These are phyloP conservation scores for Danionella cerebrum DNA, from an alignment of 2,113 vertebrate genomes.

Conservation along the genomic window DNA sequence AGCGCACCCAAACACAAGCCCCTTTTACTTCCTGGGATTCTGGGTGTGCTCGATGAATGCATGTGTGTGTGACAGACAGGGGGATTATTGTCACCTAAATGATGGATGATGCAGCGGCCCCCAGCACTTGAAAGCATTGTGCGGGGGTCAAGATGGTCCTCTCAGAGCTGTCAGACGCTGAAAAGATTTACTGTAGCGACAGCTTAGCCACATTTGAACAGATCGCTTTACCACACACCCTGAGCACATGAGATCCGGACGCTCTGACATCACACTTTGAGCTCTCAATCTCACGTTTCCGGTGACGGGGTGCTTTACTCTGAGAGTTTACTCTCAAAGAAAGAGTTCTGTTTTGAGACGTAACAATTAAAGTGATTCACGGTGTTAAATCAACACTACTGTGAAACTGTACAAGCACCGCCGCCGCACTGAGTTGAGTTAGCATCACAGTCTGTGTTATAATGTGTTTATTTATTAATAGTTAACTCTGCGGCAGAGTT, in stretches of 20 bases:
- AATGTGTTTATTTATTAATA: too few relatives aligned
- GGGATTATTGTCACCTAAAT: slow-evolving; percentile 58
- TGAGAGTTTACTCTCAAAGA: too few relatives aligned
- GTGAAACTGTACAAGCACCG: too few relatives aligned
- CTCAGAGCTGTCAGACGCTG: slow-evolving; percentile 46
- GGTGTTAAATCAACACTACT: too few relatives aligned
- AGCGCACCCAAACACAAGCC: neutral
- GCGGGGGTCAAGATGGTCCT: slow-evolving; percentile 55
- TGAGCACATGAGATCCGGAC: slow-evolving; percentile 2
- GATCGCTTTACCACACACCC: slow-evolving; percentile 27
- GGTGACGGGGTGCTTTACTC: too few relatives aligned
- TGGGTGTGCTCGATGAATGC: slow-evolving; percentile 9
- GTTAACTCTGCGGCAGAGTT: too few relatives aligned
- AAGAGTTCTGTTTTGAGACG: too few relatives aligned
- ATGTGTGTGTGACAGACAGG: slow-evolving; percentile 44
- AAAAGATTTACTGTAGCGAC: slow-evolving; percentile 57
- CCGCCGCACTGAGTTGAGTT: too few relatives aligned
- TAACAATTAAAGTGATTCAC: too few relatives aligned
- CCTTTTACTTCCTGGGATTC: neutral
- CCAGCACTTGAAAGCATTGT: slow-evolving; percentile 58
- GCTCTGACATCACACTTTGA: slow-evolving; percentile 13
- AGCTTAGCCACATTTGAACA: slow-evolving; percentile 31
- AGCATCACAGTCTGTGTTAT: too few relatives aligned
- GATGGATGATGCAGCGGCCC: slow-evolving; percentile 65
- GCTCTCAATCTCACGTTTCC: too few relatives aligned